Percentiles rank a stretch among this genome's conserved stretches.
phyloP scores from a whole-genome alignment of 92 coral and sea anemone species.

The Phymanthus crucifer region DNA sequence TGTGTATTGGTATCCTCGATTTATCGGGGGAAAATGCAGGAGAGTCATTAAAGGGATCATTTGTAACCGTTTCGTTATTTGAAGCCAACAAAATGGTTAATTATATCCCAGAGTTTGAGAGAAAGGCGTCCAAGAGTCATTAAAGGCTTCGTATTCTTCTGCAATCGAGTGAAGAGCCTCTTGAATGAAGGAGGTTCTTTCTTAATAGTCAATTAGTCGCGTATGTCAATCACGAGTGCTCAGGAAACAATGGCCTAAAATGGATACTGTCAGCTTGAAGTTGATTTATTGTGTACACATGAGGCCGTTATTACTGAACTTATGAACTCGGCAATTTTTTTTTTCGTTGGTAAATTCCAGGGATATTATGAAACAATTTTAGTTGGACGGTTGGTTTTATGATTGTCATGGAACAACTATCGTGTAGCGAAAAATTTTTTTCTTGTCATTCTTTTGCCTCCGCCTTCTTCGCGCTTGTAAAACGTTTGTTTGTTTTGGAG shows the following conservation, averaged over 20 bases:
- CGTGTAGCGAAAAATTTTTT: no score
- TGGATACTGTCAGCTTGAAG: conserved; percentile 14
- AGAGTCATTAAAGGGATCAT: conserved; percentile 21
- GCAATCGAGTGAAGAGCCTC: conserved; percentile 20
- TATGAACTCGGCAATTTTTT: not conserved
- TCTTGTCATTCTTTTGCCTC: no score
- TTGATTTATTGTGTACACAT: conserved; percentile 24
- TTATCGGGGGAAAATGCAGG: not conserved
- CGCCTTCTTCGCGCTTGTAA: no score
- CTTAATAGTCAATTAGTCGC: conserved; percentile 34
- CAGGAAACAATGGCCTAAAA: conserved; percentile 18
- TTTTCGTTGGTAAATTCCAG: not conserved
- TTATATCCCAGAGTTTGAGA: conserved; percentile 9
- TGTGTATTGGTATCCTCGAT: not conserved
- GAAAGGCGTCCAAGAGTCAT: conserved; percentile 24
- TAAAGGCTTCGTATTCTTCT: conserved; percentile 27
- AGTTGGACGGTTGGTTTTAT: no score
- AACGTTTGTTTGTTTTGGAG: no score
- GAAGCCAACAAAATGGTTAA: conserved; percentile 27
- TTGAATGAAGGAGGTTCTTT: conserved; percentile 26
- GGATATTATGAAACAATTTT: not conserved
- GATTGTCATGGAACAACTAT: no score
- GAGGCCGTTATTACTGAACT: not conserved
- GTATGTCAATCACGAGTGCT: conserved; percentile 22
- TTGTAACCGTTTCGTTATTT: conserved; percentile 22